Base-by-base conservation (phyloP, 2,113 vertebrate genomes). In the Siniperca knerii region DNA sequence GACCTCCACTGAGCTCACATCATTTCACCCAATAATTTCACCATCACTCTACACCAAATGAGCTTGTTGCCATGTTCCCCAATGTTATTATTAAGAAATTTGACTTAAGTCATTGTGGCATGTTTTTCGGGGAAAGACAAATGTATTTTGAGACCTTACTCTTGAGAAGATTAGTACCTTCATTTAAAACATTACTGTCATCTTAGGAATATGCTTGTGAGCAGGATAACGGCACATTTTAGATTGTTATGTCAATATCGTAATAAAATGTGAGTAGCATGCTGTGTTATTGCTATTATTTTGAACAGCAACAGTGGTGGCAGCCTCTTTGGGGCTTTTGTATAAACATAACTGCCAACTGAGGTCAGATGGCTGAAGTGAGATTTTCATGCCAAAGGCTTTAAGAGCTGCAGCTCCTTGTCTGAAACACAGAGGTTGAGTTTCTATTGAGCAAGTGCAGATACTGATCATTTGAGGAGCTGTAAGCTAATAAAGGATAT, bases 291-390 rank as follows among this genome's bases (percentile, higher is more conserved):
- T 74, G 48, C 8, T 64, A 11, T 89, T 35, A 65, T 37, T 77
- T 66, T 9, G 12, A 64, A 60, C 7, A 71, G 46, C 20, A 74
- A 73, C 62, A 40, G 18, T 46, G 16, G 54, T 12, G 12, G 44
- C 64, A 62, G 57, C 40, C 25, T 77, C 21, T 75, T 71, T 52
- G 65, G 46, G 25, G 57, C 35, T 52, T 85, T 76, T 84, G 40
- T 50, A 54, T 9, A 60, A 79, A 86, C 57, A 82, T 37, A 79
- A 48, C 21, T 82, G 66, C 46, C 37, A 74, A 13, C 66, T 70
- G 29, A 88, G 69, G 62, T 82, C 75, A 84, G 72, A 40, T 16
- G 29, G 57, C 21, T 68, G 60, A 83, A 82, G 62, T 75, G 46
- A 81, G 68, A 74, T 67, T 74, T 68, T 62, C 35, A 42, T 29